Conservation (phyloP, 37 sponge, comb jelly and placozoan genomes). For the Dysidea cf. avara region DNA sequence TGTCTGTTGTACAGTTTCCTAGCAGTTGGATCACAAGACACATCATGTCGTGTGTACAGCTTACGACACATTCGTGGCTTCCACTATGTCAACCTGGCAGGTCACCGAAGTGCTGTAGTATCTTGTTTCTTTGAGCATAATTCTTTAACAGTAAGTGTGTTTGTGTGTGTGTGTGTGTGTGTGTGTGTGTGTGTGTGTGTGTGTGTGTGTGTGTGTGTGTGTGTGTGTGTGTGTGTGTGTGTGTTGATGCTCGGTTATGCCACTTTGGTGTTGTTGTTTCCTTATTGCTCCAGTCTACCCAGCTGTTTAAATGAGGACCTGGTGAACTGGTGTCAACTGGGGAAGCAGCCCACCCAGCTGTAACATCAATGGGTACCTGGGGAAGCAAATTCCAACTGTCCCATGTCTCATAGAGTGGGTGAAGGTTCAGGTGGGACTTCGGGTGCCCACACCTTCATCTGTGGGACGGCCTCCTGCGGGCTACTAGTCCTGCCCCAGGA, state of each 20-base stretch:
- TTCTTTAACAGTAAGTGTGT: slow-evolving; percentile 64
- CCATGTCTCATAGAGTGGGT: not conserved
- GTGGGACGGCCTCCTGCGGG: not conserved
- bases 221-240: not conserved
- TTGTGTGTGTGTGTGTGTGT: slow-evolving; percentile 9
- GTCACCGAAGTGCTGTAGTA: slow-evolving; percentile 79
- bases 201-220: slow-evolving; percentile 1
- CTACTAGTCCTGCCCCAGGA: too few relatives aligned
- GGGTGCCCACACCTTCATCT: too few relatives aligned
- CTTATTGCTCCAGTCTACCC: too few relatives aligned
- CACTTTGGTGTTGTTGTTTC: not conserved
- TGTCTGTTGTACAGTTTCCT: slow-evolving; percentile 58
- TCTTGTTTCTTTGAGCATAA: slow-evolving; percentile 78
- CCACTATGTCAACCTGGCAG: slow-evolving; percentile 79
- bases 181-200: slow-evolving; percentile 6
- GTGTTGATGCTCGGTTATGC: not conserved
- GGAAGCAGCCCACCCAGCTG: too few relatives aligned
- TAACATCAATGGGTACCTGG: too few relatives aligned
- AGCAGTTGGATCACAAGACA: slow-evolving; percentile 84
- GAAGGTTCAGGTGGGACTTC: too few relatives aligned
- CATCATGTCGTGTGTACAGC: slow-evolving; percentile 81
- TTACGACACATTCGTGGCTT: slow-evolving; percentile 68
- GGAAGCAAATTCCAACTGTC: too few relatives aligned
- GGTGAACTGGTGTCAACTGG: too few relatives aligned
- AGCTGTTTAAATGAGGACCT: too few relatives aligned